A percentile compares a stretch with the other conserved stretches of the same genome.
Evolutionary conservation across 2,888 invertebrate species (phyloP).

Genomic region (Julus scandinavius): DNA sequence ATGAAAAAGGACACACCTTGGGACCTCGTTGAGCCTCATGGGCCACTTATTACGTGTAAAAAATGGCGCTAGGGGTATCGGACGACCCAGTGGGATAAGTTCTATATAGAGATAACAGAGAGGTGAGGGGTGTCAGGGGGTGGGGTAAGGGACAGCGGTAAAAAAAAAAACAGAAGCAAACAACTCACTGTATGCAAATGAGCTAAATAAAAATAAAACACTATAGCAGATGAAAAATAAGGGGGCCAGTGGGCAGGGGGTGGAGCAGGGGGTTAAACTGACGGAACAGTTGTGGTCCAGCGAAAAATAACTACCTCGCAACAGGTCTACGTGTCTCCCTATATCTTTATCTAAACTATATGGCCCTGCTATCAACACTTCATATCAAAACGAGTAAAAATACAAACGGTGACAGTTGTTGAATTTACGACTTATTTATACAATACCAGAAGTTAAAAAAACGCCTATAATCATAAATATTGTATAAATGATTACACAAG

Average conservation of each 20-base stretch:
- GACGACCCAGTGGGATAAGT: neutral
- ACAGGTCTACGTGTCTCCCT: slow-evolving; percentile 47
- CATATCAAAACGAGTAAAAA: slow-evolving; percentile 50
- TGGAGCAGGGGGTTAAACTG: neutral
- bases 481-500: slow-evolving; percentile 49
- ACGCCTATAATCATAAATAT: slow-evolving; percentile 50
- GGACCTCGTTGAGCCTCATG: neutral
- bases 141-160: neutral
- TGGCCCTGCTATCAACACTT: slow-evolving; percentile 49
- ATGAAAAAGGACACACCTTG: neutral
- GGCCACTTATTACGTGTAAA: neutral
- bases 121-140: neutral
- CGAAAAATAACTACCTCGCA: slow-evolving; percentile 40
- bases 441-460: slow-evolving; percentile 51
- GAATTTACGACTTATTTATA: slow-evolving; percentile 51
- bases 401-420: slow-evolving; percentile 49
- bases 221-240: slow-evolving; percentile 31
- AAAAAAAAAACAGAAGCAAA: slow-evolving; percentile 49
- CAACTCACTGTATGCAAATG: slow-evolving; percentile 49
- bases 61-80: neutral
- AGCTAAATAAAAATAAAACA: slow-evolving; percentile 37
- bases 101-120: neutral
- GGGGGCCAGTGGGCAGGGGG: neutral
- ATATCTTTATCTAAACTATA: slow-evolving; percentile 49
- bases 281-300: slow-evolving; percentile 34